phyloP scores from a whole-genome alignment of 2,113 vertebrate genomes.

The Phycodurus eques region DNA sequence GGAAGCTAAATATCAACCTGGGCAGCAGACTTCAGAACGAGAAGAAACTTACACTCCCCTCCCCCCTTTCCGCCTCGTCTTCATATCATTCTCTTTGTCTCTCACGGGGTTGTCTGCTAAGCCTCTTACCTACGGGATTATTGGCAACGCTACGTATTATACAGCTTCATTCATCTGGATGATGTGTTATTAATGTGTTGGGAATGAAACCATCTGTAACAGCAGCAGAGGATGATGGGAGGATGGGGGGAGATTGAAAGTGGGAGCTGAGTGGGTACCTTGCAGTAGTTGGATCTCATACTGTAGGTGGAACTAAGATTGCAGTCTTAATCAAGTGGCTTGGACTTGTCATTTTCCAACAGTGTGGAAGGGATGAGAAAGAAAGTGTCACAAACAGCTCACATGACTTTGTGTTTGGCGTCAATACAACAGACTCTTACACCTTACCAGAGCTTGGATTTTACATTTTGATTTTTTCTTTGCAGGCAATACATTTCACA shows the following conservation, averaged over 20 bases:
- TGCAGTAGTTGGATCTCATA: not conserved
- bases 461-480: not conserved
- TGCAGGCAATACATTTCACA: not conserved
- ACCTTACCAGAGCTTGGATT: not conserved
- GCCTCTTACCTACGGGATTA: conserved; percentile 72
- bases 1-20: conserved; percentile 44
- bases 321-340: not conserved
- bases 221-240: conserved; percentile 30
- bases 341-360: not conserved
- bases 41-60: conserved; percentile 28
- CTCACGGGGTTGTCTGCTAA: conserved; percentile 54
- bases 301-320: not conserved
- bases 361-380: not conserved
- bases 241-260: conserved; percentile 17
- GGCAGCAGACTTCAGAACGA: conserved; percentile 41
- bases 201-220: conserved; percentile 65
- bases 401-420: not conserved
- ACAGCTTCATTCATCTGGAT: conserved; percentile 69
- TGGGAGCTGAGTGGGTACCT: conserved; percentile 1
- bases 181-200: conserved; percentile 67
- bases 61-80: not conserved
- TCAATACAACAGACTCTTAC: not conserved
- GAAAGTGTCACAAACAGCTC: not conserved
- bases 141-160: conserved; percentile 64
- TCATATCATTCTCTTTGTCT: conserved; percentile 28